Base-by-base conservation (phyloP, 2,113 vertebrate genomes). In the Pelvicachromis taeniatus region DNA sequence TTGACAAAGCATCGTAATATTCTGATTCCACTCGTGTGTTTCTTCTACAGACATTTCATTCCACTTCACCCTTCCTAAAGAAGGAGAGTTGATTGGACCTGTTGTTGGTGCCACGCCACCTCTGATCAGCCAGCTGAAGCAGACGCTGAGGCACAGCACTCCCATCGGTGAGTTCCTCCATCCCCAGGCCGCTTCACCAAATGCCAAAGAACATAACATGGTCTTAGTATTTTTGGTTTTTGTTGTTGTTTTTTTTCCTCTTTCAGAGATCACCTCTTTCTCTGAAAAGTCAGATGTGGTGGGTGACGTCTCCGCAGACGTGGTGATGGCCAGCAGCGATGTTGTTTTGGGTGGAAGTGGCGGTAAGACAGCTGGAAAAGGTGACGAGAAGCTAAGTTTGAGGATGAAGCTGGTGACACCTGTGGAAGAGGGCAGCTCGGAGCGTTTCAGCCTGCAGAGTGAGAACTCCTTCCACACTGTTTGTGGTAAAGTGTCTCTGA, bases 371-470 rank as follows among this genome's bases (percentile, higher is more conserved):
- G 35, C 78, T 26, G 89, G 93, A 9, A 95, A 93, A 55, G 85
- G 33, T 7, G 96, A 96, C 83, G 96, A 95, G 81, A 98, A 98
- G 89, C 95, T 99, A 80, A 98, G 96, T 84, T 87, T 99, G 87
- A 96, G 96, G 91, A 98, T 99, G 98, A 98, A 96, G 92, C 95
- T 99, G 78, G 97, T 97, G 82, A 98, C 97, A 5, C 98, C 99
- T 0, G 96, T 97, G 40, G 96, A 96, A 2, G 97, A 99, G 54
- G 96, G 96, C 23, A 98, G 96, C 2, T 96, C 97, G 2, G 95
- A 97, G 84, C 95, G 94, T 7, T 99, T 99, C 96, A 98, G 96
- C 89, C 93, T 99, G 92, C 97, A 98, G 96, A 98, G 99, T 99
- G 96, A 97, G 97, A 87, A 40, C 81, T 2, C 4, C 45, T 50